Evolutionary conservation across 2,797 vertebrate species (phyloP).

Genomic region (Rhadinocentrus ornatus): DNA sequence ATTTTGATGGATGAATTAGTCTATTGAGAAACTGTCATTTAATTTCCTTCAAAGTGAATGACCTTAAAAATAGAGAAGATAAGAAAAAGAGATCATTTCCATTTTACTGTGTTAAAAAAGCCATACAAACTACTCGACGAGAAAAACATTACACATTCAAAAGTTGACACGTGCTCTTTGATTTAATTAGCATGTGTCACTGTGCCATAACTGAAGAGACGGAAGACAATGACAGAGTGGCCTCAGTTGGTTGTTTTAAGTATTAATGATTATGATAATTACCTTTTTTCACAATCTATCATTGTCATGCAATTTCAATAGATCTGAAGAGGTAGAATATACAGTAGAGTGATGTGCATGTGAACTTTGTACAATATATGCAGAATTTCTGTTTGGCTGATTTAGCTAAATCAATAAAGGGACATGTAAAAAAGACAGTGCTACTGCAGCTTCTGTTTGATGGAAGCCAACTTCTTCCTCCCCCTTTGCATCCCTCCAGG

Average conservation of each 20-base stretch:
- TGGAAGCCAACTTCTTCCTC: too few species aligned
- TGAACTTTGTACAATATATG: not conserved
- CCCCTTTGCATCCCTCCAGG: too few species aligned
- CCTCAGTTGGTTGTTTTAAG: constrained; percentile 34
- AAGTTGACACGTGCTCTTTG: constrained; percentile 6
- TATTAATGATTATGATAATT: constrained; percentile 32
- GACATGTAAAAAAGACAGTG: not conserved
- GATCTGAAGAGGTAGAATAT: not conserved
- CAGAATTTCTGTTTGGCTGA: not conserved
- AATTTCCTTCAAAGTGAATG: constrained; percentile 41
- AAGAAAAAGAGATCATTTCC: not conserved
- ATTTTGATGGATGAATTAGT: constrained; percentile 60
- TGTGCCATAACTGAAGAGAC: constrained; percentile 7
- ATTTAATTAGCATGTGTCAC: constrained; percentile 46
- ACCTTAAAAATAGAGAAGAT: constrained; percentile 18
- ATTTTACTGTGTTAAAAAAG: not conserved
- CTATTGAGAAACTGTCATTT: constrained; percentile 32
- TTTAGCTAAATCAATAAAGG: not conserved
- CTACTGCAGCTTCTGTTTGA: too few species aligned
- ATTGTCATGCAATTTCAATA: constrained; percentile 3
- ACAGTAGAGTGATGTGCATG: not conserved
- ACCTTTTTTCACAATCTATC: constrained; percentile 14
- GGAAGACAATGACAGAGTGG: constrained; percentile 41
- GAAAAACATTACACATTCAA: not conserved
- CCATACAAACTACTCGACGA: constrained; percentile 3